Conservation (phyloP, 2,888 invertebrate genomes). For the Troglohyphantes excavatus region DNA sequence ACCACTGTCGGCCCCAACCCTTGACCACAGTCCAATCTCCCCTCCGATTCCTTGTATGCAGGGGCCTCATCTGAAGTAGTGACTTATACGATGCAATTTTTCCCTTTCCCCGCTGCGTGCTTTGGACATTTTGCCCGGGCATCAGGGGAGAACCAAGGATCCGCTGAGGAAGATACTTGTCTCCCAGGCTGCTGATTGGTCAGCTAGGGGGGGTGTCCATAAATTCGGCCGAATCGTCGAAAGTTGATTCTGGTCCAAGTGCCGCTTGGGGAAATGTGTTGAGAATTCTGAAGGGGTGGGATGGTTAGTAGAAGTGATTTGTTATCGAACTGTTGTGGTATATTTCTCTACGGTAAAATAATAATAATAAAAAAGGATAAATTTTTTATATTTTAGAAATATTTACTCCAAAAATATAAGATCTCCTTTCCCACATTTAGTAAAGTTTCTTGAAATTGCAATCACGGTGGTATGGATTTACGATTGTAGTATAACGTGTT, state of each 20-base stretch:
- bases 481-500: too few relatives aligned
- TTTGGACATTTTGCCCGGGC: conserved; percentile 41
- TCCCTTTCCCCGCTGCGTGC: conserved; percentile 27
- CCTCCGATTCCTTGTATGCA: conserved; percentile 19
- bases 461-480: too few relatives aligned
- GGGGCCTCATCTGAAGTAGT: conserved; percentile 19
- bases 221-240: conserved; percentile 28
- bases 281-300: not conserved
- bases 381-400: too few relatives aligned
- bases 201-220: conserved; percentile 37
- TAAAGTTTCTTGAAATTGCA: too few relatives aligned
- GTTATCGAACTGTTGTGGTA: not conserved
- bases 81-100: conserved; percentile 45
- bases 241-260: conserved; percentile 19
- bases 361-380: too few relatives aligned
- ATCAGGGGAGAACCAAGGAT: conserved; percentile 11
- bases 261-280: conserved; percentile 23
- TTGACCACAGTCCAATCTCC: not conserved
- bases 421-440: too few relatives aligned
- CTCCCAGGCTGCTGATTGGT: conserved; percentile 45
- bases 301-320: not conserved
- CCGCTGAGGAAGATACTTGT: conserved; percentile 51
- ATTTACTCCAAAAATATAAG: too few relatives aligned
- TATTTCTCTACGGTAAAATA: not conserved
- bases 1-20: not conserved